Evolutionary conservation across 2,113 vertebrate genomes (phyloP), one percentile per base, ranked within the genome.

Genomic region (Danionella cerebrum): DNA sequence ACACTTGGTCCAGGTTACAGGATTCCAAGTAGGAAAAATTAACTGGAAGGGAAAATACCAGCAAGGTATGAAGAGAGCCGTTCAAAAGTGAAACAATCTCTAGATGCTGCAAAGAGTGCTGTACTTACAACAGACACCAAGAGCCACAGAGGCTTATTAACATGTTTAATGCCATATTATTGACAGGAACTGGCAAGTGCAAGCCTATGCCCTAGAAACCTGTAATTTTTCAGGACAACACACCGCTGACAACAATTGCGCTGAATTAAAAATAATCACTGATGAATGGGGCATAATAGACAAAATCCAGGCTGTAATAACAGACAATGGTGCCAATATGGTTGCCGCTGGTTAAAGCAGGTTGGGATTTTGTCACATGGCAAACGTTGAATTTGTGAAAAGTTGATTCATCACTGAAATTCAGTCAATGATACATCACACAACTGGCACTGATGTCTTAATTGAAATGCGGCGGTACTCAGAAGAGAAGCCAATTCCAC

Each of bases 401-500:
- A n/a, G n/a, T n/a, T n/a, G n/a, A n/a, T n/a, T n/a, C n/a, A n/a
- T n/a, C n/a, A n/a, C n/a, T n/a, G n/a, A n/a, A n/a, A n/a, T n/a
- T n/a, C n/a, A n/a, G n/a, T n/a, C n/a, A n/a, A n/a, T n/a, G 6
- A 29, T 29, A 52, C 27, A 36, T 29, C 19, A n/a, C n/a, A 50
- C 65, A 29, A 35, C 36, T 42, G 9, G 25, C 42, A 77, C 72
- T 55, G 36, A 71, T 71, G 52, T 9, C 31, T 1, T 67, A 12
- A 72, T 63, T 74, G 65, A 79, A 54, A 73, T 63, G 51, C 21
- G 22, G 27, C 2, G 2, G 2, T 70, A 22, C 66, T 38, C 33
- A 33, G 72, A 80, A 42, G 59, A 71, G 13, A 79, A 25, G 58
- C 9, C 14, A 38, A 55, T 73, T 71, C 36, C 70, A 19, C 3